A percentile compares a stretch with the other conserved stretches of the same genome.
Conservation (phyloP, 2,888 invertebrate species). For the Ochropleura leucogaster region DNA sequence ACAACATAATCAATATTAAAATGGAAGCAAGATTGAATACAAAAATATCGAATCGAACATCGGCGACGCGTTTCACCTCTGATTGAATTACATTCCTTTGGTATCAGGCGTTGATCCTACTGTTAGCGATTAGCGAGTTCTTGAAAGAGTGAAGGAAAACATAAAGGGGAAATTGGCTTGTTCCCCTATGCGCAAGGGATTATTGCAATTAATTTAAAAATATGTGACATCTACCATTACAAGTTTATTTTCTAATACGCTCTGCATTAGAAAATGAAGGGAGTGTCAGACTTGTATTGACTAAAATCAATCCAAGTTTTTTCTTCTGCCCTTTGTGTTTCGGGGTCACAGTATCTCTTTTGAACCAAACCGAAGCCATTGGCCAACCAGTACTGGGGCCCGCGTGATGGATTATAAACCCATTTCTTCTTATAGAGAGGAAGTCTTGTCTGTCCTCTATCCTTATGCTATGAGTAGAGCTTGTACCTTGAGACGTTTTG, state of each 20-base stretch:
- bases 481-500: not conserved
- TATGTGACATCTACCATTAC: not conserved
- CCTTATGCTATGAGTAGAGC: not conserved
- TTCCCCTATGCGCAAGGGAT: not conserved
- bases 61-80: conserved; percentile 39
- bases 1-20: conserved; percentile 19
- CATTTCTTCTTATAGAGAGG: not conserved
- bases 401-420: not conserved
- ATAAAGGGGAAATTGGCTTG: not conserved
- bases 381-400: not conserved
- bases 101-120: not conserved
- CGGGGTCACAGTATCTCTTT: too few relatives aligned
- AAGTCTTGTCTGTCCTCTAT: not conserved
- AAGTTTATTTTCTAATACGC: too few relatives aligned
- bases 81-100: conserved; percentile 49
- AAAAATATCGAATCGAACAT: conserved; percentile 25
- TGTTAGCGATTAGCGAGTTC: not conserved
- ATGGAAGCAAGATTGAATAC: conserved; percentile 22
- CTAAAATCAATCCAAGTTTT: too few relatives aligned
- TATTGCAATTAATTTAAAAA: not conserved
- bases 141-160: not conserved
- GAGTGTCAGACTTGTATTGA: too few relatives aligned
- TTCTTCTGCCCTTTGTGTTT: too few relatives aligned
- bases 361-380: too few relatives aligned
- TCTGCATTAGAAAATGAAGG: too few relatives aligned